Evolutionary conservation across 2,113 vertebrate genomes (phyloP), one percentile per base, ranked within the genome.

Genomic region (Mastomys natalensis): DNA sequence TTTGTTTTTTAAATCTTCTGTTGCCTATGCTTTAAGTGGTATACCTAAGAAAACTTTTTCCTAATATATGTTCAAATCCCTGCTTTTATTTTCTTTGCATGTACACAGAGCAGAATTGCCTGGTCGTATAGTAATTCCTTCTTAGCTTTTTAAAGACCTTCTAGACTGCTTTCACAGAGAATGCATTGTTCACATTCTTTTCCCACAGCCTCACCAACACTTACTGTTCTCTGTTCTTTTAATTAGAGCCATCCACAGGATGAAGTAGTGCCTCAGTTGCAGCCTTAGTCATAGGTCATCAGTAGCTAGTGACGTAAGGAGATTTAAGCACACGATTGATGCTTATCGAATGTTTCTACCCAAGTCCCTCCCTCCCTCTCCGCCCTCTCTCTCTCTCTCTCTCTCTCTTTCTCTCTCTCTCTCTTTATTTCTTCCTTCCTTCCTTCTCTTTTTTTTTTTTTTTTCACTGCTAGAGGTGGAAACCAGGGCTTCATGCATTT

Each of bases 41-140:
- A 64, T 45, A 45, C 77, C n/a, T 92, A 60, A 91, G 74, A 87
- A 91, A 43, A n/a, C 29, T 73, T 87, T 87, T 78, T 53, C 53
- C 40, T 73, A 80, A 80, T 51, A 48, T 48, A 9, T 86, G 84
- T 66, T 86, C 43, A 87, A 31, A 87, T 51, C 29, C 51, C n/a
- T 78, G 17, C 45, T 76, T 40, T 53, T 26, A 77, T 24, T 74
- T 84, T 37, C 60, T 66, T 55, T 93, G 60, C 73, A 31, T 55
- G 9, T 40, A 78, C 66, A 58, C 19, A 48, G 19, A 37, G 5
- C 21, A 37, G 37, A 87, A 58, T 78, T 66, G 37, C 60, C 29
- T 12, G 74, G 21, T 66, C 73, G 43, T 85, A 51, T 0, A 6
- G 7, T 66, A n/a, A 64, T 76, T 86, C 81, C 16, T 3, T 92